Conservation (phyloP, 2,797 vertebrate species). For the Sebastes goodei region DNA sequence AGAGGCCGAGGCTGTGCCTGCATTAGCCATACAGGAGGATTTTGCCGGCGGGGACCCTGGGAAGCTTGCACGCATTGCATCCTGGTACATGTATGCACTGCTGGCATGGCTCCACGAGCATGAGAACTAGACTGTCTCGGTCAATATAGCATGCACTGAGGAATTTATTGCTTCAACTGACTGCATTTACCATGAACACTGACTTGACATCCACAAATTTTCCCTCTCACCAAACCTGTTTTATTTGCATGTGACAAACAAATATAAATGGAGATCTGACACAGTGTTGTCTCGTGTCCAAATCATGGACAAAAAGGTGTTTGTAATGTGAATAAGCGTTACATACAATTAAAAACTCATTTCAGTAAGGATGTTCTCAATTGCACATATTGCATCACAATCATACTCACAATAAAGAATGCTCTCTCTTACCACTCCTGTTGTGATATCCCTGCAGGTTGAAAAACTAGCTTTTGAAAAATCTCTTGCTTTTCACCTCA, state of each 20-base stretch:
- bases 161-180: too few species aligned
- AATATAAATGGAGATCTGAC: neutral
- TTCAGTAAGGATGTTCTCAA: neutral
- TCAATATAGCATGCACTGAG: neutral
- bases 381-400: conserved; percentile 8
- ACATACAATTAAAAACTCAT: neutral
- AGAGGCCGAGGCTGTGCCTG: neutral
- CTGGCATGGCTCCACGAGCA: neutral
- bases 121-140: neutral
- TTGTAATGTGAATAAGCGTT: neutral
- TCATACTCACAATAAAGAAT: neutral
- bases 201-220: too few species aligned
- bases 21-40: neutral
- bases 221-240: neutral
- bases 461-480: conserved; percentile 29
- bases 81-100: neutral
- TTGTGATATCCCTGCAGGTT: conserved; percentile 1
- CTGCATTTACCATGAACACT: too few species aligned
- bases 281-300: neutral
- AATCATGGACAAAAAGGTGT: neutral
- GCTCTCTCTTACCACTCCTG: neutral
- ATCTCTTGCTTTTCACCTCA: conserved; percentile 26
- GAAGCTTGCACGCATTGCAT: neutral
- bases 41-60: too few species aligned
- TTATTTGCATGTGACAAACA: neutral